Base-by-base conservation (phyloP, 2,797 vertebrate species). In the Amazona ochrocephala region DNA sequence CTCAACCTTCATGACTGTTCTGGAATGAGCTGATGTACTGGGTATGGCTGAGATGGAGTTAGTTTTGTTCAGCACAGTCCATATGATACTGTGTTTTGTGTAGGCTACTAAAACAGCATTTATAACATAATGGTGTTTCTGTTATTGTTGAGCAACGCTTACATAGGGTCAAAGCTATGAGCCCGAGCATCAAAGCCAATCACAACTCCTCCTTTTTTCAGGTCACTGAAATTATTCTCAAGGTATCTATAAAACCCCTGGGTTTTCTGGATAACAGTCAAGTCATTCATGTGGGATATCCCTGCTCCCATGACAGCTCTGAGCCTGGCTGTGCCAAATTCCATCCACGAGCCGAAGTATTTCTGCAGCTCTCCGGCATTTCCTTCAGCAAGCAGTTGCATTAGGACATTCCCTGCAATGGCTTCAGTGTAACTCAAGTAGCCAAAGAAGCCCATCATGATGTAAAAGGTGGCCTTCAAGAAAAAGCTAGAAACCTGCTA, bases 191-290 rank as follows among this genome's bases (percentile, higher is more conserved):
- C 53, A 54, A 54, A 54, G 20, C 53, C 53, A 54, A 32, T 54
- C 5, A 2, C 29, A 54, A 54, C 30, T 54, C 53, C 53, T 32
- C 53, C 19, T 32, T 54, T 21, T 32, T 54, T 32, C 53, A 54
- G 19, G 30, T 54, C 30, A 32, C 53, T 54, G 30, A 54, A 54
- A 54, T 54, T 54, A 32, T 54, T 54, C 53, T 32, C 53, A 54
- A 54, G 30, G 53, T 54, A 54, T 54, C 53, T 54, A 30, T 8
- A 54, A 54, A 54, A 54, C 30, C 18, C 99, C 98, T 99, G 99
- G 26, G 99, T 99, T 68, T 99, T 99, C 97, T 99, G 99, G 93
- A 99, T 99, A 96, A 99, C 98, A 71, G 99, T 99, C 80, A 99
- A 97, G 95, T 99, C 99, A 56, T 99, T 99, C 99, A 99, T 99